Conservation (phyloP, 2,113 vertebrate species). For the Lasiurus cinereus region DNA sequence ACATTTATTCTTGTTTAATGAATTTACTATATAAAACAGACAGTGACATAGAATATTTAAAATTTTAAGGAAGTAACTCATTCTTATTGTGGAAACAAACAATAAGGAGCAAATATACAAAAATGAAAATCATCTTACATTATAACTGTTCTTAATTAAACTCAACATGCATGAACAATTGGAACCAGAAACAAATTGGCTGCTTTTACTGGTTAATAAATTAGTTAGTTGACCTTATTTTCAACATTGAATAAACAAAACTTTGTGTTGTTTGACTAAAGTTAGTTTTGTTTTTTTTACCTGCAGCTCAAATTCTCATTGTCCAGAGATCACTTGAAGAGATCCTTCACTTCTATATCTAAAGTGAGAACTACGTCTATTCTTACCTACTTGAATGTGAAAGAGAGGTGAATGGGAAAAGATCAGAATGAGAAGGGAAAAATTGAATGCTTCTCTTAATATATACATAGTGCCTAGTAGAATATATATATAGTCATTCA, state of each 20-base stretch:
- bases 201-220: not conserved
- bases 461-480: accelerated
- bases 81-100: constrained; percentile 27
- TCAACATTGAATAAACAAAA: constrained; percentile 9
- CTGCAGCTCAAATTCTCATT: not conserved
- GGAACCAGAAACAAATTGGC: not conserved
- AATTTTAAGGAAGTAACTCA: not conserved
- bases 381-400: not conserved
- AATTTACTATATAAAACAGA: not conserved
- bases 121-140: not conserved
- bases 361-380: not conserved
- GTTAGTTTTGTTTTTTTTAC: not conserved
- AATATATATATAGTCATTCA: not conserved
- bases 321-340: not conserved
- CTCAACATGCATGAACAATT: not conserved
- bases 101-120: not conserved
- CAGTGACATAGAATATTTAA: not conserved
- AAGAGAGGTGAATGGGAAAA: not conserved
- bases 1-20: not conserved
- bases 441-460: not conserved
- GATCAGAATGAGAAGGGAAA: no score
- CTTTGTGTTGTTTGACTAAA: not conserved
- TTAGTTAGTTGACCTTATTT: constrained; percentile 50
- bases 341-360: not conserved
- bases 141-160: not conserved